phyloP scores from a whole-genome alignment of 2,888 invertebrate species.

The Drosophila prostipennis region DNA sequence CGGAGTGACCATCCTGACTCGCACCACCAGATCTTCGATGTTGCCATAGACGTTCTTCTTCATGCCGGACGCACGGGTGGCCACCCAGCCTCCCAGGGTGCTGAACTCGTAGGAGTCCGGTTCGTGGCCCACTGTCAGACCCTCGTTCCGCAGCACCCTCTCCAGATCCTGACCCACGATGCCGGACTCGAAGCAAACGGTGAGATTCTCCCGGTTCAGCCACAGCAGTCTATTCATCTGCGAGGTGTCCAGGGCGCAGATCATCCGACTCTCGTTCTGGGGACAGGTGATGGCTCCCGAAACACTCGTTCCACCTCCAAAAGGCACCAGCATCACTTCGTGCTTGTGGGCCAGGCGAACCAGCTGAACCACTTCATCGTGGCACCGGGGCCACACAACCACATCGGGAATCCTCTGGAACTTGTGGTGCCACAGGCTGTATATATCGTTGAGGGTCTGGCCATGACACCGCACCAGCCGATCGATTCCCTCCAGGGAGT shows the following conservation, averaged over 20 bases:
- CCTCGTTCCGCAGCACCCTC: slow-evolving; percentile 90
- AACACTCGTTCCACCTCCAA: slow-evolving; percentile 97
- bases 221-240: slow-evolving; percentile 98
- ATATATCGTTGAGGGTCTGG: slow-evolving; percentile 96
- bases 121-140: slow-evolving; percentile 97
- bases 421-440: slow-evolving; percentile 88
- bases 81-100: slow-evolving; percentile 98
- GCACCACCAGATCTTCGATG: slow-evolving; percentile 97
- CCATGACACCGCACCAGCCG: slow-evolving; percentile 95
- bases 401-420: slow-evolving; percentile 96
- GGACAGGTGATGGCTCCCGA: slow-evolving; percentile 95
- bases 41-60: slow-evolving; percentile 99
- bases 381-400: slow-evolving; percentile 95
- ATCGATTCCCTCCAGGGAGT: slow-evolving; percentile 91
- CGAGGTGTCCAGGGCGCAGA: slow-evolving; percentile 95
- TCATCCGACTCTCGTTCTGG: slow-evolving; percentile 89
- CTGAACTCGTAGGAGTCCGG: slow-evolving; percentile 99
- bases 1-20: slow-evolving; percentile 94
- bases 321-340: slow-evolving; percentile 94
- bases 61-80: slow-evolving; percentile 99
- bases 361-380: slow-evolving; percentile 93
- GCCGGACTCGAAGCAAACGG: slow-evolving; percentile 94
- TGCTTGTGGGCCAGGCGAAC: slow-evolving; percentile 90
- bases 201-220: slow-evolving; percentile 94
- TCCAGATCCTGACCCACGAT: slow-evolving; percentile 98